Percentiles rank a stretch among this genome's conserved stretches.
These are phyloP conservation scores for Alfaro cultratus DNA, from an alignment of 2,797 vertebrate genomes.

Conservation along the genomic window DNA sequence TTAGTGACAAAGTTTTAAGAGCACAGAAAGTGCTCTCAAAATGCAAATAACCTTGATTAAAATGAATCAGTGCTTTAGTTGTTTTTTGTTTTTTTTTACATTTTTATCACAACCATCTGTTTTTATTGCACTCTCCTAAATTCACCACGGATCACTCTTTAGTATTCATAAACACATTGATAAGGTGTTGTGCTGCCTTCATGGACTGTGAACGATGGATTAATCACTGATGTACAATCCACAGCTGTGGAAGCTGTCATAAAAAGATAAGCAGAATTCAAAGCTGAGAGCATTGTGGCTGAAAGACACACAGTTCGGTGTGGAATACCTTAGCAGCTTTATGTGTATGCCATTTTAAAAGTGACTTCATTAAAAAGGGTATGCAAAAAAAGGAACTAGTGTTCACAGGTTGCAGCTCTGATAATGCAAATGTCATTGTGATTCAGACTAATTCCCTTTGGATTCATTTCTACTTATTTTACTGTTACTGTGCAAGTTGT, in stretches of 20 bases:
- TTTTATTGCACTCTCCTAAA: conserved; percentile 32
- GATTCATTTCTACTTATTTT: conserved; percentile 43
- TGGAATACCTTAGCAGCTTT: conserved; percentile 38
- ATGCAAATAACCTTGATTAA: conserved; percentile 24
- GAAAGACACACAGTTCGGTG: conserved; percentile 32
- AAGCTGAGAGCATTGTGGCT: conserved; percentile 20
- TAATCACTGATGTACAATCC: conserved; percentile 55
- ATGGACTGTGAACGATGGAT: conserved; percentile 53
- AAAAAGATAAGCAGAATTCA: conserved; percentile 56
- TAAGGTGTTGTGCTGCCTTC: conserved; percentile 62
- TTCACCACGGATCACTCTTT: conserved; percentile 39
- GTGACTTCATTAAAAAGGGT: conserved; percentile 18
- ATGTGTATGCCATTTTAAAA: conserved; percentile 25
- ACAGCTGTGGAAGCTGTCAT: conserved; percentile 41
- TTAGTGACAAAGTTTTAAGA: not conserved
- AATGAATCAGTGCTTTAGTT: conserved; percentile 27
- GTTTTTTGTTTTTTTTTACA: conserved; percentile 30
- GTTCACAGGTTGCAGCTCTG: not conserved
- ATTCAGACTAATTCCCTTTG: conserved; percentile 31
- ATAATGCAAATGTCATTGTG: not conserved
- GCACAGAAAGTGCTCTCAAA: not conserved
- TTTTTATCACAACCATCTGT: conserved; percentile 51
- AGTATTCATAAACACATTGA: conserved; percentile 61
- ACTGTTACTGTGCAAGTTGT: conserved; percentile 33
- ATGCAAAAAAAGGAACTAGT: not conserved